Conservation (phyloP, 1,140 invertebrate genomes). For the Papilio polyxenes region DNA sequence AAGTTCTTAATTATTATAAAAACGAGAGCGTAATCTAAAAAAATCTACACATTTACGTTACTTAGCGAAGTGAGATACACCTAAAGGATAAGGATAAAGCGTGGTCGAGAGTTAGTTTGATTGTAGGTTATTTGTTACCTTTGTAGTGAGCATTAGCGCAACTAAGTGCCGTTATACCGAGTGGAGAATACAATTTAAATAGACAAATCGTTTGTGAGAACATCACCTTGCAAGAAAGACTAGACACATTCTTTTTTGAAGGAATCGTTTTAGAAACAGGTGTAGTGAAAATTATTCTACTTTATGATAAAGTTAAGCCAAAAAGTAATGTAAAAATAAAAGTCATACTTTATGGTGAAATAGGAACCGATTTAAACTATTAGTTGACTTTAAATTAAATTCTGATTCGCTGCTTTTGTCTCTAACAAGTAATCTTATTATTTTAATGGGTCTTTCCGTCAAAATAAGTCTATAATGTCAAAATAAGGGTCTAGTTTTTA, state of each 20-base stretch:
- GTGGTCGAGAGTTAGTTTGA: constrained; percentile 64
- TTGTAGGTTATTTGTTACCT: constrained; percentile 62
- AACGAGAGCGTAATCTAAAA: neutral
- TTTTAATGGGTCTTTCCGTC: no score
- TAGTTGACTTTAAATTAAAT: no score
- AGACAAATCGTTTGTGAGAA: constrained; percentile 24
- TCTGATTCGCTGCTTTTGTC: no score
- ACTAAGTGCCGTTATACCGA: constrained; percentile 27
- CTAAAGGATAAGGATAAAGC: constrained; percentile 55
- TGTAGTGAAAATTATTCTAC: neutral
- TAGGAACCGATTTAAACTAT: neutral
- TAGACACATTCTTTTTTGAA: neutral
- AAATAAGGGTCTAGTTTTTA: no score
- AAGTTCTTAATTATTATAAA: no score
- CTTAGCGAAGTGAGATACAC: constrained; percentile 5
- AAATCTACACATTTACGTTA: neutral
- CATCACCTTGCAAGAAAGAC: neutral
- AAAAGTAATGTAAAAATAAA: no score
- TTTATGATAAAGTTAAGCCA: neutral
- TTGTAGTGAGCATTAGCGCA: constrained; percentile 60
- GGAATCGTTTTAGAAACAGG: neutral
- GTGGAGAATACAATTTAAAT: constrained; percentile 26
- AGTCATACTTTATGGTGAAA: no score
- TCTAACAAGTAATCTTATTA: no score
- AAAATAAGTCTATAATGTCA: no score